Percentiles rank a stretch among this genome's conserved stretches.
These are phyloP conservation scores for Ammodytes marinus DNA, from an alignment of 2,113 vertebrate species.

Conservation along the genomic window DNA sequence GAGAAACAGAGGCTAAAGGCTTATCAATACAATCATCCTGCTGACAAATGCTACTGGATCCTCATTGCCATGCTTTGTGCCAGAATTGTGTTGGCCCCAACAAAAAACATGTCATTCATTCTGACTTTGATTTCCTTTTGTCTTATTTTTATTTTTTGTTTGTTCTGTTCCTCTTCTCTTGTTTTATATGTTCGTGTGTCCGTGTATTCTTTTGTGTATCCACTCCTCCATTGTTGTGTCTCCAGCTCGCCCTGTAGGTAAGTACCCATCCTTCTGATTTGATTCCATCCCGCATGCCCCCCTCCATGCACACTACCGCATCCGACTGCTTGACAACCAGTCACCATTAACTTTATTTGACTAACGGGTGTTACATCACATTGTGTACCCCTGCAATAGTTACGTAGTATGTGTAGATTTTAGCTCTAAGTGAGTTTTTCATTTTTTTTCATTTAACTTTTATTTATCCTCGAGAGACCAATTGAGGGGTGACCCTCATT, in stretches of 20 bases:
- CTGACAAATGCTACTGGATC: slow-evolving; percentile 52
- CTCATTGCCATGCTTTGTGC: slow-evolving; percentile 69
- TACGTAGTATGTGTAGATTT: background rate
- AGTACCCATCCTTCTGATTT: slow-evolving; percentile 97
- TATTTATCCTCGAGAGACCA: too few relatives aligned
- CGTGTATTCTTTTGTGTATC: slow-evolving; percentile 86
- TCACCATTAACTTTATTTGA: slow-evolving; percentile 71
- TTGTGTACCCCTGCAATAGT: slow-evolving; percentile 10
- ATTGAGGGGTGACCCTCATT: too few relatives aligned
- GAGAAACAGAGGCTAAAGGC: slow-evolving; percentile 18
- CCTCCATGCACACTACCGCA: slow-evolving; percentile 70
- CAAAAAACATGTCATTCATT: slow-evolving; percentile 92
- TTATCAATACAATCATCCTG: slow-evolving; percentile 18
- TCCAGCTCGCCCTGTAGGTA: slow-evolving; percentile 98
- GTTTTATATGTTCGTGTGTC: slow-evolving; percentile 67
- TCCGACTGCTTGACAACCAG: slow-evolving; percentile 59
- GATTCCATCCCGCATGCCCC: slow-evolving; percentile 88
- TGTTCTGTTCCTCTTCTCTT: slow-evolving; percentile 76
- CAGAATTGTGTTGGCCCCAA: slow-evolving; percentile 81
- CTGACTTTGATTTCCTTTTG: slow-evolving; percentile 91
- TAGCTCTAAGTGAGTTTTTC: background rate
- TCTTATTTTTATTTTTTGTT: slow-evolving; percentile 73
- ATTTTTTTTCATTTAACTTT: too few relatives aligned
- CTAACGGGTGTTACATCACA: slow-evolving; percentile 39
- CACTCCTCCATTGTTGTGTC: slow-evolving; percentile 98